Conservation (phyloP, 2,797 vertebrate genomes). For the Neosalanx taihuensis region DNA sequence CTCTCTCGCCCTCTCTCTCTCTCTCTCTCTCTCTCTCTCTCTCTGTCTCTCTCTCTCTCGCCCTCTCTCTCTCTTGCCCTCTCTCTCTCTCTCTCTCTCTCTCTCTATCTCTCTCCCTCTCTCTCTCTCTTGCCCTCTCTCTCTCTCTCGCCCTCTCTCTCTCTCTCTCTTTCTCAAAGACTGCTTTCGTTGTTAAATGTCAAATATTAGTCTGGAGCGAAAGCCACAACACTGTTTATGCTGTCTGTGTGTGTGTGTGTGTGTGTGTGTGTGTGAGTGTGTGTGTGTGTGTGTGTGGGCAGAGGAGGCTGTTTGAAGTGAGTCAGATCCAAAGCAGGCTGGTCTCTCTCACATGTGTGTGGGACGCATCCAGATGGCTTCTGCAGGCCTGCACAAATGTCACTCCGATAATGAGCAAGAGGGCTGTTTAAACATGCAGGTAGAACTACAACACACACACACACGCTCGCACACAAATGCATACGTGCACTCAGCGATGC, state of each 20-base stretch:
- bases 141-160: neutral
- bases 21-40: neutral
- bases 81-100: slow-evolving; percentile 27
- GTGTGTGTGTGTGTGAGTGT: neutral
- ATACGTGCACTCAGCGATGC: neutral
- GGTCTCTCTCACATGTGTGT: slow-evolving; percentile 20
- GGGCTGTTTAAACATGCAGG: slow-evolving; percentile 7
- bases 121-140: slow-evolving; percentile 1
- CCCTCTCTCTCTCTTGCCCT: neutral
- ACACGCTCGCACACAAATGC: neutral
- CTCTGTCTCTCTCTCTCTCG: neutral
- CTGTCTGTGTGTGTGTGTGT: slow-evolving; percentile 4
- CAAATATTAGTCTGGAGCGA: slow-evolving; percentile 6
- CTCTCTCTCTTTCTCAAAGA: neutral
- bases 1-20: slow-evolving; percentile 3
- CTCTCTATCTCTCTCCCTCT: slow-evolving; percentile 8
- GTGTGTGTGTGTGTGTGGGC: slow-evolving; percentile 9
- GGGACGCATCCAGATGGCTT: slow-evolving; percentile 20
- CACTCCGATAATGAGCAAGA: slow-evolving; percentile 15
- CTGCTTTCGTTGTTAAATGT: slow-evolving; percentile 3
- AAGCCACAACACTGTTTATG: slow-evolving; percentile 2
- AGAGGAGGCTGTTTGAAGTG: slow-evolving; percentile 9
- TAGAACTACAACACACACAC: slow-evolving; percentile 9
- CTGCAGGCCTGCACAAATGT: slow-evolving; percentile 12
- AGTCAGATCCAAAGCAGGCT: slow-evolving; percentile 19